A percentile compares a stretch with the other conserved stretches of the same genome.
Conservation (phyloP, 2,888 invertebrate genomes). For the Pristionchus mayeri region DNA sequence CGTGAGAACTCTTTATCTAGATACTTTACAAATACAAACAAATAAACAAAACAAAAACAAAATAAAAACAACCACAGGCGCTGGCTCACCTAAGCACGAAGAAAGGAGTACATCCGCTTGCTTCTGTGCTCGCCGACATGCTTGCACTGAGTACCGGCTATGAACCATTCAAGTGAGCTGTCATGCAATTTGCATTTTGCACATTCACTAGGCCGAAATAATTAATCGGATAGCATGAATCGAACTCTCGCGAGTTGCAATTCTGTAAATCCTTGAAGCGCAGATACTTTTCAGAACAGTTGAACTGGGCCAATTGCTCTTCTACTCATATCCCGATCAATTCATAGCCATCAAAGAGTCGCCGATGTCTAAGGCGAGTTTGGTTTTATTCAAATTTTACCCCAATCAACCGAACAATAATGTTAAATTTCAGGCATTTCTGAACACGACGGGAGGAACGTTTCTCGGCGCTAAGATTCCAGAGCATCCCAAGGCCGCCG, state of each 20-base stretch:
- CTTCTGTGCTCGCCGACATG: not conserved
- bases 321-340: slow-evolving; percentile 7
- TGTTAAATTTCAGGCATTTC: not conserved
- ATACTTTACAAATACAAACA: not conserved
- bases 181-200: too few species aligned
- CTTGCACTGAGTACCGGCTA: not conserved
- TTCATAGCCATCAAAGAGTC: not conserved
- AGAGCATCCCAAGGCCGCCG: not conserved
- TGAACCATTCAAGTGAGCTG: not conserved
- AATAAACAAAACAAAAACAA: too few species aligned
- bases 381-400: too few species aligned
- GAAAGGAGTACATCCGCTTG: not conserved
- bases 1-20: not conserved
- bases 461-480: slow-evolving; percentile 1
- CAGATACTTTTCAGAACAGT: too few species aligned
- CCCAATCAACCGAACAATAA: too few species aligned
- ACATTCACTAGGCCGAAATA: too few species aligned
- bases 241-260: not conserved
- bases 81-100: not conserved
- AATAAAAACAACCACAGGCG: not conserved
- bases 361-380: not conserved
- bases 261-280: too few species aligned
- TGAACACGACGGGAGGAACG: not conserved
- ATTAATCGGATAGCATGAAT: too few species aligned
- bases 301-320: not conserved